Conservation (phyloP, 2,113 vertebrate species). For the Sturnus vulgaris region DNA sequence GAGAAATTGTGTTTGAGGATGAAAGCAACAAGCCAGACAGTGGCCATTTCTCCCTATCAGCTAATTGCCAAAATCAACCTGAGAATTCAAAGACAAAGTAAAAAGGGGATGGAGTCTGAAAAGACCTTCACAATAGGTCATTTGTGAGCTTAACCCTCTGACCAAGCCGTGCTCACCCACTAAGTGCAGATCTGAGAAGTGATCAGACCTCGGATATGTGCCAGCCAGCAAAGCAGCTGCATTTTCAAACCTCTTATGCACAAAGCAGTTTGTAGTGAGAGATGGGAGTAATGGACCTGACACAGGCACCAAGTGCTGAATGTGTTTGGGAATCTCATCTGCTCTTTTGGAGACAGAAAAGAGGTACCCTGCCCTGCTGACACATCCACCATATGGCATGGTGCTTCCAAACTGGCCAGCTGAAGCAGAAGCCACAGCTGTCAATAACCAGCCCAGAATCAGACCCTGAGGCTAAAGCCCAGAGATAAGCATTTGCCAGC, state of each 20-base stretch:
- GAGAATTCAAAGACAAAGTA: not conserved
- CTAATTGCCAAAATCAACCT: not conserved
- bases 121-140: not conserved
- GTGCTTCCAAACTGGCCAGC: not conserved
- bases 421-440: not conserved
- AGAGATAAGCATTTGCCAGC: not conserved
- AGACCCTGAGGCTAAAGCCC: not conserved
- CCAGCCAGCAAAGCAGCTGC: not conserved
- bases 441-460: not conserved
- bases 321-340: not conserved
- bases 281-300: not conserved
- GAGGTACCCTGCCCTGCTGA: not conserved
- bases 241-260: not conserved
- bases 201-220: not conserved
- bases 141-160: not conserved
- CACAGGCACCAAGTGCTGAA: not conserved
- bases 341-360: not conserved
- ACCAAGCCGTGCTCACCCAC: not conserved
- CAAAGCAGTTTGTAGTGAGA: not conserved
- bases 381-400: not conserved
- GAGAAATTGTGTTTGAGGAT: not conserved
- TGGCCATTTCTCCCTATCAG: not conserved
- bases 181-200: not conserved
- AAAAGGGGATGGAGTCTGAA: not conserved
- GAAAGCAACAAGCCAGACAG: not conserved